A percentile compares a stretch with the other conserved stretches of the same genome.
Evolutionary conservation across 2,888 invertebrate species (phyloP).

Genomic region (Pterostichus madidus): DNA sequence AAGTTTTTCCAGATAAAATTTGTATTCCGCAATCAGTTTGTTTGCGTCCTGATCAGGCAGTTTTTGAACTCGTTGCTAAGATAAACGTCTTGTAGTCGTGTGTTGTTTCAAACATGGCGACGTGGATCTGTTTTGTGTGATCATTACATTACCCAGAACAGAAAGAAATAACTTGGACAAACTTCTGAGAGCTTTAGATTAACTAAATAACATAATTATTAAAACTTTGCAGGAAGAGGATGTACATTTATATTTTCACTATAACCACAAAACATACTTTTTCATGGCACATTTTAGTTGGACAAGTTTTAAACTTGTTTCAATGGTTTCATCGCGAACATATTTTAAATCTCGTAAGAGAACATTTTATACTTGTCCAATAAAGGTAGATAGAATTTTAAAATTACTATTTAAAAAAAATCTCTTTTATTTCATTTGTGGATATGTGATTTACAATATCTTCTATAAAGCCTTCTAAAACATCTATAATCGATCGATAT

Average conservation of each 20-base stretch:
- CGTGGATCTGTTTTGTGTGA: constrained; percentile 45
- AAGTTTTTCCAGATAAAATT: constrained; percentile 17
- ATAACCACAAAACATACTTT: constrained; percentile 29
- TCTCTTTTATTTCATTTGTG: too few species aligned
- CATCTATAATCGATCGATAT: too few species aligned
- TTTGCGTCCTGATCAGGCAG: constrained; percentile 35
- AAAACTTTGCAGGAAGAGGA: constrained; percentile 20
- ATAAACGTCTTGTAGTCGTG: constrained; percentile 41
- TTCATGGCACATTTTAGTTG: constrained; percentile 15
- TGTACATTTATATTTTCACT: constrained; percentile 5
- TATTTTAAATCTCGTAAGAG: not conserved
- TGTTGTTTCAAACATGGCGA: constrained; percentile 43
- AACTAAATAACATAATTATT: constrained; percentile 59
- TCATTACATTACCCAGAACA: constrained; percentile 52
- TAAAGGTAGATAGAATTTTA: too few species aligned
- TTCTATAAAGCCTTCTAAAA: too few species aligned
- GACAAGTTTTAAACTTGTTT: not conserved
- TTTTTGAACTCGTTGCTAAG: constrained; percentile 42
- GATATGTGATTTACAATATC: too few species aligned
- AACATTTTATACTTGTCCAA: too few species aligned
- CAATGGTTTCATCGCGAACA: not conserved
- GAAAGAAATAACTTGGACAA: constrained; percentile 52
- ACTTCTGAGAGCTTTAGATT: constrained; percentile 55
- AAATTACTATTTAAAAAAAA: too few species aligned
- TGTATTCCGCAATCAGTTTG: constrained; percentile 42